phyloP scores from a whole-genome alignment of 2,888 invertebrate species.

The Caenorhabditis japonica region DNA sequence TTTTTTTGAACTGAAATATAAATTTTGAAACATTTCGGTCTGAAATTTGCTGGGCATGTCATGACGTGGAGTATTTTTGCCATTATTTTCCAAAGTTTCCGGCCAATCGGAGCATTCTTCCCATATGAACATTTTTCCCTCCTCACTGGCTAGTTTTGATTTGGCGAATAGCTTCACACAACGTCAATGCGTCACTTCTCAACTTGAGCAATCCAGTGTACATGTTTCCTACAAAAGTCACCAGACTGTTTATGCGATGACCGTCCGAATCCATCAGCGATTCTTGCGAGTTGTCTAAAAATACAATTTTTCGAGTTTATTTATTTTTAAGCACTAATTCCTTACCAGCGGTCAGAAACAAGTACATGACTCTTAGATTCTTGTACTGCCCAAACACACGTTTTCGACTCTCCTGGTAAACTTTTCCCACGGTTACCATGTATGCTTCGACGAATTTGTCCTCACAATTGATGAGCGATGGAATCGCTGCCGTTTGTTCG shows the following conservation, averaged over 20 bases:
- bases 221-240: slow-evolving; percentile 16
- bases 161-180: slow-evolving; percentile 31
- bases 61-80: too few species aligned
- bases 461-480: slow-evolving; percentile 36
- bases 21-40: too few species aligned
- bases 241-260: slow-evolving; percentile 19
- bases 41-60: too few species aligned
- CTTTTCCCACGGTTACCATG: slow-evolving; percentile 31
- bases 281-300: slow-evolving; percentile 24
- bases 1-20: too few species aligned
- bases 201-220: slow-evolving; percentile 15
- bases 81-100: too few species aligned
- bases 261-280: slow-evolving; percentile 20
- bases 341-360: slow-evolving; percentile 23
- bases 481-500: slow-evolving; percentile 22
- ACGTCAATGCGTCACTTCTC: slow-evolving; percentile 26
- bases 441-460: slow-evolving; percentile 45
- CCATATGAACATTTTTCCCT: not conserved
- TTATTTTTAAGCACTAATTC: too few species aligned
- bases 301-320: too few species aligned
- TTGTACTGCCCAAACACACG: slow-evolving; percentile 13
- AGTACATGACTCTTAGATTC: slow-evolving; percentile 15
- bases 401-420: slow-evolving; percentile 27
- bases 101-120: too few species aligned
- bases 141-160: slow-evolving; percentile 31